A percentile compares a stretch with the other conserved stretches of the same genome.
Evolutionary conservation across 2,888 invertebrate species (phyloP).

Genomic region (Ochropleura plecta): DNA sequence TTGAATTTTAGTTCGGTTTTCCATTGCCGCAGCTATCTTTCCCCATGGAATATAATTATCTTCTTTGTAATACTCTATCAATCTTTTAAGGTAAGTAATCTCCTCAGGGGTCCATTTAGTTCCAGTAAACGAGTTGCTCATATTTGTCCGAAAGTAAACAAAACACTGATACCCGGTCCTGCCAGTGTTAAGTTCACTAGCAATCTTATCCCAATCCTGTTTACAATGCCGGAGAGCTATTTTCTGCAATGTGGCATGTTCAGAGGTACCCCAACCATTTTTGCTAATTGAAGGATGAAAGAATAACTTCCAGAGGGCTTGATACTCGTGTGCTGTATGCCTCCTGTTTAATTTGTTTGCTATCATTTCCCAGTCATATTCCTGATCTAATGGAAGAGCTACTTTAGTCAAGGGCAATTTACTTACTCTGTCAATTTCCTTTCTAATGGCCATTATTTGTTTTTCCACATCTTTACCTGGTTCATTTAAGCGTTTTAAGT

Average conservation of each 20-base stretch:
- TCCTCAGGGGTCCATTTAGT: slow-evolving; percentile 93
- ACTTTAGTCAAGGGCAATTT: slow-evolving; percentile 74
- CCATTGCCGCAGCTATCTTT: slow-evolving; percentile 92
- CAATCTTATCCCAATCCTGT: slow-evolving; percentile 93
- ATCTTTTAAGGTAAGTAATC: slow-evolving; percentile 91
- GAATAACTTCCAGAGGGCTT: slow-evolving; percentile 93
- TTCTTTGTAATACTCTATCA: slow-evolving; percentile 91
- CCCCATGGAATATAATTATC: slow-evolving; percentile 94
- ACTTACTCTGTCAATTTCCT: slow-evolving; percentile 69
- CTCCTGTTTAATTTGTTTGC: slow-evolving; percentile 85
- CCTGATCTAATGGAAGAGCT: slow-evolving; percentile 79
- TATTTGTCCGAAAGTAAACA: slow-evolving; percentile 91
- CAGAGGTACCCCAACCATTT: slow-evolving; percentile 76
- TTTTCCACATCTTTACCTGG: slow-evolving; percentile 33
- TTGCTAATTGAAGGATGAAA: slow-evolving; percentile 93
- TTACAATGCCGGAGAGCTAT: slow-evolving; percentile 78
- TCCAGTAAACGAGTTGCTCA: slow-evolving; percentile 74
- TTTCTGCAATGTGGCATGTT: slow-evolving; percentile 75
- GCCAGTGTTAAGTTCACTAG: slow-evolving; percentile 88
- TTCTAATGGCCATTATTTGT: slow-evolving; percentile 67
- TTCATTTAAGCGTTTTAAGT: slow-evolving; percentile 66
- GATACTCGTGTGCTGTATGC: slow-evolving; percentile 92
- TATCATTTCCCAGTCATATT: slow-evolving; percentile 91
- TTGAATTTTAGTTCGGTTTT: slow-evolving; percentile 92
- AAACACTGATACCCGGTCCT: slow-evolving; percentile 93